phyloP scores from a whole-genome alignment of 2,797 vertebrate genomes.

The Sebastes ruberrimus region DNA sequence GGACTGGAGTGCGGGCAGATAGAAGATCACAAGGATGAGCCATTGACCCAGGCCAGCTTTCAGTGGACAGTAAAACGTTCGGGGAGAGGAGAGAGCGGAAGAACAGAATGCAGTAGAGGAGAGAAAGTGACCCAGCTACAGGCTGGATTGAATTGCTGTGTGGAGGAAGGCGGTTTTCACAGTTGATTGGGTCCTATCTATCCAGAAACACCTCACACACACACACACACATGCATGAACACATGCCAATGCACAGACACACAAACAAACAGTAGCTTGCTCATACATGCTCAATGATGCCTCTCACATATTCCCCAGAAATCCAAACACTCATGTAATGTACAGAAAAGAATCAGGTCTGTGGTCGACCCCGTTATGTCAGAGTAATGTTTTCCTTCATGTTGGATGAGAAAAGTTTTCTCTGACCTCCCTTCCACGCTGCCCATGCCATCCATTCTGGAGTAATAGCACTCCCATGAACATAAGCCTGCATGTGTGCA shows the following conservation, averaged over 20 bases:
- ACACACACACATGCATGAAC: background rate
- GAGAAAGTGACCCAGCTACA: slow-evolving; percentile 38
- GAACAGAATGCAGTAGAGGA: slow-evolving; percentile 11
- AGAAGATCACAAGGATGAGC: slow-evolving; percentile 38
- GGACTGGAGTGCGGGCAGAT: slow-evolving; percentile 17
- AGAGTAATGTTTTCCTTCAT: background rate
- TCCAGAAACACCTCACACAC: slow-evolving; percentile 49
- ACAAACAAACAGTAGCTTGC: slow-evolving; percentile 1
- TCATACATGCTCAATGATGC: background rate
- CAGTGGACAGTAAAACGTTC: slow-evolving; percentile 25
- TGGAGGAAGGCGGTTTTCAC: slow-evolving; percentile 52
- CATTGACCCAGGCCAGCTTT: slow-evolving; percentile 37
- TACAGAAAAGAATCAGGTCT: background rate
- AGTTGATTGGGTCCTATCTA: slow-evolving; percentile 43
- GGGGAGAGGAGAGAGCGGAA: background rate
- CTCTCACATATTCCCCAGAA: background rate
- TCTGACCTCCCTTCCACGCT: background rate
- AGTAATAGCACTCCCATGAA: background rate
- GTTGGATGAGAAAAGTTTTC: background rate
- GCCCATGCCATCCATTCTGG: background rate
- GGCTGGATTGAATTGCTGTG: slow-evolving; percentile 57
- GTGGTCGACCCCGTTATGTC: slow-evolving; percentile 6
- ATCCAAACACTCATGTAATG: background rate
- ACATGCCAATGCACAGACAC: background rate
- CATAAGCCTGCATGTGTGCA: slow-evolving; percentile 2